A percentile compares a stretch with the other conserved stretches of the same genome.
phyloP scores from a whole-genome alignment of 2,888 invertebrate genomes.

The Orchesella flavescens region DNA sequence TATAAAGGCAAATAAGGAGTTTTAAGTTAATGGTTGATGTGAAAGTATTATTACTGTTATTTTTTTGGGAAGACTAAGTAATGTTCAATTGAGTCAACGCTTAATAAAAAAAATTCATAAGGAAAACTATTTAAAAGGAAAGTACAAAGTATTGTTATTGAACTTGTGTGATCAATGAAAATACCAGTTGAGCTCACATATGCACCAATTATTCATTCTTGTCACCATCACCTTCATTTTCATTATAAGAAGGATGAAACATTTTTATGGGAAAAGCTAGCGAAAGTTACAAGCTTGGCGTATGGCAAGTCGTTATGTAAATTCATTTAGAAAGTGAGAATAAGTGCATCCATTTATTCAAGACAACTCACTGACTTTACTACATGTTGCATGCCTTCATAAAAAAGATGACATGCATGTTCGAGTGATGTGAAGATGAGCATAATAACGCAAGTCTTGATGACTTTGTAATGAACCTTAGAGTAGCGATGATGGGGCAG shows the following conservation, averaged over 20 bases:
- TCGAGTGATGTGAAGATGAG: not conserved
- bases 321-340: constrained; percentile 63
- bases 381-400: not conserved
- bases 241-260: constrained; percentile 21
- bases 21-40: too few species aligned
- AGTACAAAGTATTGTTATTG: constrained; percentile 10
- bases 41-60: too few species aligned
- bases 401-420: not conserved
- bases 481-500: not conserved
- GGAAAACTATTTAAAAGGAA: constrained; percentile 10
- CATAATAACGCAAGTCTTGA: not conserved
- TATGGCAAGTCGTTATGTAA: constrained; percentile 56
- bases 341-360: constrained; percentile 38
- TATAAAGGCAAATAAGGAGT: too few species aligned
- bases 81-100: not conserved
- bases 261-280: constrained; percentile 54
- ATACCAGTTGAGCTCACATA: too few species aligned
- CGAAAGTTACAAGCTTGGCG: constrained; percentile 50
- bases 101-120: constrained; percentile 43
- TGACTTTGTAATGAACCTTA: not conserved
- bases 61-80: too few species aligned
- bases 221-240: constrained; percentile 57
- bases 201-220: too few species aligned
- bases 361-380: not conserved
- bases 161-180: too few species aligned